A percentile compares a stretch with the other conserved stretches of the same genome.
Conservation (phyloP, 53 echinoderm and acorn worm species). For the Patiria pectinifera region DNA sequence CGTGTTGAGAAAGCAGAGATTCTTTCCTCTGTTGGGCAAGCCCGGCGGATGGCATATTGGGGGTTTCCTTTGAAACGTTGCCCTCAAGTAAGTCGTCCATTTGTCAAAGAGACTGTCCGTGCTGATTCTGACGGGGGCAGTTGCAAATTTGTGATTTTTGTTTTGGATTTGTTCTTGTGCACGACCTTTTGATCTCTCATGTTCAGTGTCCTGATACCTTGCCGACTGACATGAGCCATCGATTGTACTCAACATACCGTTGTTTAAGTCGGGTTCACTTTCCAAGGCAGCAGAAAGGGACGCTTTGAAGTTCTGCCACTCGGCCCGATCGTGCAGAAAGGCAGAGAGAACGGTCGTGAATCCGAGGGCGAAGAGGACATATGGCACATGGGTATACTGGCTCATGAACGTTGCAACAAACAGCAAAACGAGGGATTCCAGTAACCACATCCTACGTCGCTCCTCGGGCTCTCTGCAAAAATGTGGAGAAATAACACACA, state of each 20-base stretch:
- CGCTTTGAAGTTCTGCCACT: neutral
- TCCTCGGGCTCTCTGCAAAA: conserved; percentile 17
- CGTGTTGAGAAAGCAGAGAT: conserved; percentile 67
- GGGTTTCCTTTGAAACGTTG: neutral
- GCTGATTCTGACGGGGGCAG: neutral
- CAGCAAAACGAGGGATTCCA: conserved; percentile 38
- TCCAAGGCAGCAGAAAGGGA: neutral
- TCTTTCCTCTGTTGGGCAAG: conserved; percentile 58
- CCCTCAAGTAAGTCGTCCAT: neutral
- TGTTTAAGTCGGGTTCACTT: neutral
- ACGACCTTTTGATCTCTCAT: neutral
- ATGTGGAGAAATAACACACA: neutral
- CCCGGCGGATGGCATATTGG: conserved; percentile 45
- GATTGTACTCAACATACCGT: conserved; percentile 3
- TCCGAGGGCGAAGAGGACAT: conserved; percentile 25
- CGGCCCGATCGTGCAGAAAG: neutral
- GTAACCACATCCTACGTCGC: conserved; percentile 20
- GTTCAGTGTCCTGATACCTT: neutral
- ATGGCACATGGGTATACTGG: neutral
- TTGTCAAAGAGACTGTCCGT: neutral
- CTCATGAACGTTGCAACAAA: conserved; percentile 3
- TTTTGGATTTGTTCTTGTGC: too few relatives aligned
- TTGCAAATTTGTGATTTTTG: neutral
- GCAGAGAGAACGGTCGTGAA: conserved; percentile 16
- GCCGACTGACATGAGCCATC: neutral